Base-by-base conservation (phyloP, 2,113 vertebrate genomes). In the Zonotrichia leucophrys region DNA sequence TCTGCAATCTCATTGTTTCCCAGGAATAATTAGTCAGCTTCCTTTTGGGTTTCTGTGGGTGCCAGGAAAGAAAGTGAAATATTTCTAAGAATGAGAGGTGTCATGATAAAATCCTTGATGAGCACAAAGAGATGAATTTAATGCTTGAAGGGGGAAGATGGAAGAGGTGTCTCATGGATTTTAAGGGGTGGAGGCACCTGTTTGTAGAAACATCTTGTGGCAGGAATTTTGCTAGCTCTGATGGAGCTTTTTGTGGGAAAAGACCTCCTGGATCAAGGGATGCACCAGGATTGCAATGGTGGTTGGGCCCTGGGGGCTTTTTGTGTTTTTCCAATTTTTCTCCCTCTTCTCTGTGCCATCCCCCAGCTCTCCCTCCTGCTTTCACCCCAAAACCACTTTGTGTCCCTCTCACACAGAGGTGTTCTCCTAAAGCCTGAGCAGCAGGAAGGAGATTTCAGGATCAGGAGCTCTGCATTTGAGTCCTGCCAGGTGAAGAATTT, bases 1-100 rank as follows among this genome's bases (percentile, higher is more conserved):
- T 85, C 41, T 72, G 31, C 28, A 16, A 86, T 14, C 60, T 92
- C 76, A 52, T 4, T 35, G 8, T 64, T 90, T 83, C 73, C 80
- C 64, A 63, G 81, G 83, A 80, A 83, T 30, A 83, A 88, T 97
- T 90, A 94, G 41, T 83, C 79, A 92, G 25, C 52, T 96, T 90
- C 68, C 68, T 80, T 33, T 69, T 8, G 80, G 66, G 50, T 11
- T 91, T 77, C 22, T 49, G 59, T 74, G n/a, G 53, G 67, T 66
- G 46, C 35, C 56, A 84, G 77, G 70, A 50, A 62, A 64, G 49
- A 75, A 76, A 79, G 25, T 47, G 39, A 88, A 83, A 46, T 35
- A 11, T 20, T 53, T 70, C 47, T 80, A 66, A 83, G 77, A 66
- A 41, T 4, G 20, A 69, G 33, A 60, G 50, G 24, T 15, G 10